phyloP scores from a whole-genome alignment of 2,888 invertebrate genomes.

The Seladonia tumulorum region DNA sequence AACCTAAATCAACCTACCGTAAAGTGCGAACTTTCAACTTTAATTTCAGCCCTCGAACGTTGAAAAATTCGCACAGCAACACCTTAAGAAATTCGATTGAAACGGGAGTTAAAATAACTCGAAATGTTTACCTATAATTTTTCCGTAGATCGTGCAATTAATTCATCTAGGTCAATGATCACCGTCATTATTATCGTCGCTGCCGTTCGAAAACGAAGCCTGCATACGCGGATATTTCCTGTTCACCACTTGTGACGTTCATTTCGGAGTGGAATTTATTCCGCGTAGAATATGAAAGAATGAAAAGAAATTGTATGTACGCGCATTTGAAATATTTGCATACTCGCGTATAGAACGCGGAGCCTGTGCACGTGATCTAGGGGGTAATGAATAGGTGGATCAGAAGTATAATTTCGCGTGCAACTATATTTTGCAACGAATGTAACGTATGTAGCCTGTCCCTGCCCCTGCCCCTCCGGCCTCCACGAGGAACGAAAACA shows the following conservation, averaged over 20 bases:
- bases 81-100: background rate
- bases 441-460: constrained; percentile 7
- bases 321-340: constrained; percentile 15
- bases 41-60: background rate
- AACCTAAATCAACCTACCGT: background rate
- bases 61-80: background rate
- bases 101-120: background rate
- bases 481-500: background rate
- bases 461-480: background rate
- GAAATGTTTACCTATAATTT: background rate
- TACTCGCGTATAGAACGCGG: background rate
- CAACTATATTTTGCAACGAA: constrained; percentile 21
- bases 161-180: background rate
- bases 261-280: constrained; percentile 18
- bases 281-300: constrained; percentile 9
- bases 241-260: constrained; percentile 7
- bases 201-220: background rate
- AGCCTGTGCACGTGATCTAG: background rate
- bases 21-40: background rate
- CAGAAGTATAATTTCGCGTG: constrained; percentile 9
- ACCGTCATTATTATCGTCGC: background rate
- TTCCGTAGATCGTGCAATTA: background rate
- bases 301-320: constrained; percentile 11
- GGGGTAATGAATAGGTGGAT: constrained; percentile 22
- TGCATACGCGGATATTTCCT: background rate